Base-by-base conservation (phyloP, 2,797 vertebrate genomes). In the Trichosurus vulpecula region DNA sequence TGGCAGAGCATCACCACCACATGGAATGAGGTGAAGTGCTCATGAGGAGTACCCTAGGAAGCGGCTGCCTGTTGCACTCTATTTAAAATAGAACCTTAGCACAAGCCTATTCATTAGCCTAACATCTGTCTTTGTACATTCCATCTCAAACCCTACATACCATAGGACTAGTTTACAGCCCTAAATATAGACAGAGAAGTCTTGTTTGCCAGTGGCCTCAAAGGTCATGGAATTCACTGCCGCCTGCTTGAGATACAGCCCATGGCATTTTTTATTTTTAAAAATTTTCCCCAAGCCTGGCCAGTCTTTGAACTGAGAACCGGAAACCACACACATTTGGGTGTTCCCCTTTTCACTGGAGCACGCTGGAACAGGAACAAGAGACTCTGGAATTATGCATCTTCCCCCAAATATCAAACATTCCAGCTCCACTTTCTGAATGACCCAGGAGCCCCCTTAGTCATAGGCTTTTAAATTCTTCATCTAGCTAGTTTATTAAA, bases 141-240 rank as follows among this genome's bases (percentile, higher is more conserved):
- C 93, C 90, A 95, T 58, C 74, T 81, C 81, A 95, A 55, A 51
- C 94, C 53, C 93, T 95, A 74, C 74, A 92, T 81, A 96, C 95
- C 92, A 93, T 90, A 89, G 95, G 31, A 96, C 35, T 95, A 41
- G 56, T 96, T 96, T 94, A 91, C 93, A 81, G 25, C 47, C 19
- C 95, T 94, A 98, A 97, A 97, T 94, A 97, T 94, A 94, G 81
- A 55, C 53, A 87, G 89, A 52, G 93, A 52, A 55, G 61, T 93
- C 95, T 87, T 89, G 35, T 93, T 81, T 95, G n/a, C 52, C 92
- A 92, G 81, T 56, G n/a, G 89, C 54, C 41, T 96, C 92, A 53
- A 91, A 92, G 93, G 55, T 96, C 96, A 93, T 0, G 16, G 81
- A 94, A 56, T 55, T 12, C 81, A 58, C 89, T 87, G 6, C 53